Base-by-base conservation (phyloP, 2,113 vertebrate species). In the Myiozetetes cayanensis region DNA sequence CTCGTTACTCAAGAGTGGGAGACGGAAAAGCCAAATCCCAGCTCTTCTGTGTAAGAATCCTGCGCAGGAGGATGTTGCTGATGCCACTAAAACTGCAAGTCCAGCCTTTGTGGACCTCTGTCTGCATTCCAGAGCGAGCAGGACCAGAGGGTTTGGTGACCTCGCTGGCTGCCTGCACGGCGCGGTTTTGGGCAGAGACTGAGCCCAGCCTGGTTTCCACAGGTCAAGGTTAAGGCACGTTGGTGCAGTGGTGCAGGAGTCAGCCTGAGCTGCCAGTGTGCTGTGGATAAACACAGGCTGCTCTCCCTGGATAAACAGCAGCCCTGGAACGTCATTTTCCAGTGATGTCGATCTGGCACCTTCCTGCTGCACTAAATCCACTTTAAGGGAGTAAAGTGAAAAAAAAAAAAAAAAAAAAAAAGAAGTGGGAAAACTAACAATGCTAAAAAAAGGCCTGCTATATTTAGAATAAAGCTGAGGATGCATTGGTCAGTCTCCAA, bases 401-500 rank as follows among this genome's bases (percentile, higher is more conserved):
- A 35, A n/a, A 53, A 21, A 59, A n/a, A 47, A 59, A 44, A 66
- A 25, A 33, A 56, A 33, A n/a, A 53, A 25, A 78, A 53, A 61
- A 62, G 23, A 94, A 74, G 76, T 67, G 86, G 71, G 90, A 83
- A 96, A 96, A 92, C 96, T 93, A 96, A 95, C 92, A 93, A 94
- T 96, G 88, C 96, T 97, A 97, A 89, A 95, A 97, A 94, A 95
- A 97, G 96, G 27, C 23, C 46, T n/a, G 61, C 96, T 98, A 97
- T 97, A 97, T 97, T 98, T 98, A 97, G 96, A 95, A 72, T 85
- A 56, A 91, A 95, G 90, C 86, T 88, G 97, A 94, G 89, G 96
- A 94, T 27, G 52, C 58, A 67, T 89, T 97, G 96, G 96, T 97
- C 96, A 96, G 85, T 96, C 92, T 94, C 89, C 93, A 97, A 96